Conservation (phyloP, 1,140 invertebrate genomes). For the Cotesia typhae region DNA sequence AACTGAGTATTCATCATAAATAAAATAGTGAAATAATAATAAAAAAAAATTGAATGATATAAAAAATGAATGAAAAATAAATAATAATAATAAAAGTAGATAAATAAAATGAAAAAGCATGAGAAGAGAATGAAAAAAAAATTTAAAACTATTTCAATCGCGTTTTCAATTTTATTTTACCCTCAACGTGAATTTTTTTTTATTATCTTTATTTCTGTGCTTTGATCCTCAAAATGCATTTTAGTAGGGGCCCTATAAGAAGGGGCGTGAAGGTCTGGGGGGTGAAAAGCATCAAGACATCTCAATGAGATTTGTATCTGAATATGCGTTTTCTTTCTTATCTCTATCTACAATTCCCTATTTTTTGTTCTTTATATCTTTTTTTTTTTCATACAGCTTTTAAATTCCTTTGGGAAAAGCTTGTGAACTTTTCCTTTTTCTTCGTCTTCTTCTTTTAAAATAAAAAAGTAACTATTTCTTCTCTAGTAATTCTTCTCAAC, state of each 20-base stretch:
- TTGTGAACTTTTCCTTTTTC: neutral
- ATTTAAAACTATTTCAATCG: constrained; percentile 52
- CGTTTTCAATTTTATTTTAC: constrained; percentile 49
- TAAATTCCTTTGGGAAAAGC: no score
- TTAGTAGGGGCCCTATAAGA: constrained; percentile 10
- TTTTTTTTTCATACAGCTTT: neutral
- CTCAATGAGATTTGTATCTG: constrained; percentile 35
- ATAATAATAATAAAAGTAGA: no score
- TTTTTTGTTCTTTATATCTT: constrained; percentile 8
- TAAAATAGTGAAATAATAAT: no score
- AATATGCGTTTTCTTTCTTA: constrained; percentile 17
- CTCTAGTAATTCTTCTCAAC: no score
- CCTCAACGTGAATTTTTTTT: neutral
- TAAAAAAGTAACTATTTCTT: no score
- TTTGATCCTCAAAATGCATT: constrained; percentile 38
- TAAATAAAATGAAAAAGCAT: neutral
- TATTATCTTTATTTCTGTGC: constrained; percentile 23
- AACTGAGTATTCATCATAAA: no score
- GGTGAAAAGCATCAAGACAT: constrained; percentile 17
- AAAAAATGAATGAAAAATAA: constrained; percentile 14
- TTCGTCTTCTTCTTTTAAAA: no score
- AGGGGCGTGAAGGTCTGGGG: constrained; percentile 24
- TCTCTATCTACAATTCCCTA: neutral
- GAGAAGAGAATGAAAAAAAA: constrained; percentile 39
- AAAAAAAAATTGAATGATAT: constrained; percentile 5